phyloP scores from a whole-genome alignment of 2,113 vertebrate species.

The Elachura formosa region DNA sequence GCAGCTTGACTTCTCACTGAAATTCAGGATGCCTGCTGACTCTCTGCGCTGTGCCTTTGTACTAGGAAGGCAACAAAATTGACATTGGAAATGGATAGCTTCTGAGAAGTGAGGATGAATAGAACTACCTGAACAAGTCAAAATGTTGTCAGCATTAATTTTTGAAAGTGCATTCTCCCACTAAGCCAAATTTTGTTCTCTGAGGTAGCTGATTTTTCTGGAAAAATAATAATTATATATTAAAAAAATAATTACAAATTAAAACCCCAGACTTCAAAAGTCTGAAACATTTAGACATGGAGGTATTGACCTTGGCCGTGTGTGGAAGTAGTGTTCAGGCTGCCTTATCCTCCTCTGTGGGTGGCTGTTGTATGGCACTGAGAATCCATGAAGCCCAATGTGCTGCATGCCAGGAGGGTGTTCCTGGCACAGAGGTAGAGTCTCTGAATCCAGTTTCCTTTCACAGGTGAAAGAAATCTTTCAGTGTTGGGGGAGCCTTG shows the following conservation, averaged over 20 bases:
- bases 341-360: background rate
- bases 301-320: background rate
- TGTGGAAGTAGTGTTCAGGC: background rate
- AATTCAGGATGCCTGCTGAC: background rate
- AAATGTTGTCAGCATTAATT: background rate
- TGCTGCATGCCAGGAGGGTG: accelerated
- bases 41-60: background rate
- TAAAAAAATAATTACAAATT: background rate
- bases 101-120: background rate
- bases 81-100: background rate
- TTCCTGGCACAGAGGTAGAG: background rate
- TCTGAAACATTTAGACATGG: background rate
- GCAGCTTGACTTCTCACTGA: background rate
- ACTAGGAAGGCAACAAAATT: background rate
- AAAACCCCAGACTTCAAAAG: background rate
- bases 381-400: background rate
- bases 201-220: background rate
- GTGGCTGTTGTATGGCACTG: background rate
- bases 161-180: background rate
- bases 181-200: background rate
- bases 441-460: background rate
- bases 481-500: background rate
- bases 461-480: background rate
- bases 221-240: background rate
- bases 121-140: background rate